Base-by-base conservation (phyloP, 1,140 invertebrate species). In the Macrotrachela quadricornifera region DNA sequence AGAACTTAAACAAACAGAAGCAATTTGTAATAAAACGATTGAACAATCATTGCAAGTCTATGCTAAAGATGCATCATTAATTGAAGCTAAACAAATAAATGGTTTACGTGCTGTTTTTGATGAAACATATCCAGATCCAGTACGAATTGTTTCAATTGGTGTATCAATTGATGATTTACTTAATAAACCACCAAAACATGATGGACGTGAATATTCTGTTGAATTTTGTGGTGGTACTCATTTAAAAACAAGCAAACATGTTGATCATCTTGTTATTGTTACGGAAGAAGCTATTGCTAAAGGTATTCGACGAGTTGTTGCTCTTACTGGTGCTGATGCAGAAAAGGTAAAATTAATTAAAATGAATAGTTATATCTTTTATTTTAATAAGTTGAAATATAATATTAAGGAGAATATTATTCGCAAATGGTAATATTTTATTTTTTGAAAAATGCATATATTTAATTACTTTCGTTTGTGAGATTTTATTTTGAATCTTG, bases 181-280 rank as follows among this genome's bases (percentile, higher is more conserved):
- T 63, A 73, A 75, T 46, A 79, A 96, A 73, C 91, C 91, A 1
- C 75, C 80, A 40, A 76, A 79, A 21, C 73, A 78, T 14, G 76
- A 74, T 44, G 90, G 81, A 8, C 75, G 76, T 46, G 69, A 79
- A 47, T 94, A 88, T 1, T 94, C 91, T 18, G 83, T 99, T n/a
- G 94, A 99, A 73, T 97, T 99, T 73, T 99, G 94, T 73, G 94
- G 94, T 57, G 94, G 94, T 62, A 97, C 92, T 9, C 91, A 97
- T 77, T 75, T 96, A 45, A 76, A 80, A 58, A 79, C 79, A 59
- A 58, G 63, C 30, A 80, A 82, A 0, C 86, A 97, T 64, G 83
- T 94, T 64, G 86, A 85, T 47, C 79, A 87, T 60, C 88, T 97
- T 73, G 80, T 94, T 0, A 95, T 99, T 62, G 77, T 85, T 2